Conservation (phyloP, 2,113 vertebrate species). For the Condylura cristata region DNA sequence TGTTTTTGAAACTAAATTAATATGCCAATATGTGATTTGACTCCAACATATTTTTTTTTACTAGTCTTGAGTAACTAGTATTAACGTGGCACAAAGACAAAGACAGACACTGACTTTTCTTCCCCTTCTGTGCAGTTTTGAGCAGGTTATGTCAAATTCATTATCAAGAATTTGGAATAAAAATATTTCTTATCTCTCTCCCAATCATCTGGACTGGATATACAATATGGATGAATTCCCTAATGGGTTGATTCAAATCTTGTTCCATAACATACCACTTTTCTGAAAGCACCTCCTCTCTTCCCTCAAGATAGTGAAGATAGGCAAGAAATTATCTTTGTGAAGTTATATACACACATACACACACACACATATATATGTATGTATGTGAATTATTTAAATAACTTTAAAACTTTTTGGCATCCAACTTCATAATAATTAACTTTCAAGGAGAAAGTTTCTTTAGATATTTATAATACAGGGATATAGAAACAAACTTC, state of each 20-base stretch:
- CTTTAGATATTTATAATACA: neutral
- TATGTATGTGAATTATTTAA: constrained; percentile 73
- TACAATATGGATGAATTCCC: constrained; percentile 59
- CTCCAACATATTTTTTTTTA: constrained; percentile 3
- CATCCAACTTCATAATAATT: constrained; percentile 44
- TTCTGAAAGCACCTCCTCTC: constrained; percentile 50
- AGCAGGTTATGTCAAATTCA: neutral
- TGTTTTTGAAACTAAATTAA: constrained; percentile 66
- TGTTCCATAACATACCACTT: constrained; percentile 67
- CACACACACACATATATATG: no score
- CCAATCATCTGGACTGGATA: constrained; percentile 30
- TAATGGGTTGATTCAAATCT: constrained; percentile 55
- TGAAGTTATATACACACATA: constrained; percentile 72
- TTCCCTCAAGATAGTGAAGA: constrained; percentile 54
- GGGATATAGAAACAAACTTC: neutral
- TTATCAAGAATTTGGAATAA: constrained; percentile 64
- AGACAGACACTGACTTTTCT: neutral
- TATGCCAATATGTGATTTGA: constrained; percentile 8
- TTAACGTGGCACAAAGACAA: neutral
- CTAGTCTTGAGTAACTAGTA: neutral
- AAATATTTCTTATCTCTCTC: constrained; percentile 46
- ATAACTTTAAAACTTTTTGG: constrained; percentile 54
- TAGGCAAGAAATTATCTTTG: constrained; percentile 60
- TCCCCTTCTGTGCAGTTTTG: neutral
- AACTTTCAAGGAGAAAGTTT: constrained; percentile 66